phyloP scores from a whole-genome alignment of 2,888 invertebrate species.

The Leptarthrus brevirostris region DNA sequence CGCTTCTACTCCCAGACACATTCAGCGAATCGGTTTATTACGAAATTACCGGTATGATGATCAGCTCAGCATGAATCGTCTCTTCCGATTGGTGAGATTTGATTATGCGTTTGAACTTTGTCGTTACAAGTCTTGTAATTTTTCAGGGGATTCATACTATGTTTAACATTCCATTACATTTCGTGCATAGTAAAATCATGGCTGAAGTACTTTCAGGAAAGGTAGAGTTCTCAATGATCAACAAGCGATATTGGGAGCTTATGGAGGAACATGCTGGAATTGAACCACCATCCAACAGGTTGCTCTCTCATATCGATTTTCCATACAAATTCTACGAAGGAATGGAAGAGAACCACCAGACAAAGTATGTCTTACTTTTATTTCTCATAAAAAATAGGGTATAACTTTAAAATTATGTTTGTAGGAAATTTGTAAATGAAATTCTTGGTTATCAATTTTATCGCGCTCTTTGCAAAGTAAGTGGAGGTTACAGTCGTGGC shows the following conservation, averaged over 20 bases:
- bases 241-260: constrained; percentile 74
- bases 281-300: constrained; percentile 71
- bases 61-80: constrained; percentile 69
- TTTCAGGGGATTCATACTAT: constrained; percentile 75
- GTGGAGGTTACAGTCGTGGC: constrained; percentile 72
- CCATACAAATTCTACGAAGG: constrained; percentile 76
- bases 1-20: constrained; percentile 77
- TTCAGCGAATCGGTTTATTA: constrained; percentile 74
- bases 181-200: constrained; percentile 76
- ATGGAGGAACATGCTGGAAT: constrained; percentile 72
- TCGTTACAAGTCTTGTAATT: background rate
- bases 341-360: constrained; percentile 58
- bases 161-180: constrained; percentile 76
- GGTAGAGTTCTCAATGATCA: constrained; percentile 70
- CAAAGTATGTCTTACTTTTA: too few relatives aligned
- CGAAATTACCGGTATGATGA: constrained; percentile 74
- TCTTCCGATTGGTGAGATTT: constrained; percentile 64
- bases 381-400: too few relatives aligned
- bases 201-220: constrained; percentile 71
- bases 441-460: constrained; percentile 76
- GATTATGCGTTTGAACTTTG: background rate
- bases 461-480: constrained; percentile 73
- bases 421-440: constrained; percentile 77
- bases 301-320: constrained; percentile 75
- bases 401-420: constrained; percentile 55